A percentile compares a stretch with the other conserved stretches of the same genome.
phyloP scores from a whole-genome alignment of 2,888 invertebrate genomes.

The Drymonia ruficornis region DNA sequence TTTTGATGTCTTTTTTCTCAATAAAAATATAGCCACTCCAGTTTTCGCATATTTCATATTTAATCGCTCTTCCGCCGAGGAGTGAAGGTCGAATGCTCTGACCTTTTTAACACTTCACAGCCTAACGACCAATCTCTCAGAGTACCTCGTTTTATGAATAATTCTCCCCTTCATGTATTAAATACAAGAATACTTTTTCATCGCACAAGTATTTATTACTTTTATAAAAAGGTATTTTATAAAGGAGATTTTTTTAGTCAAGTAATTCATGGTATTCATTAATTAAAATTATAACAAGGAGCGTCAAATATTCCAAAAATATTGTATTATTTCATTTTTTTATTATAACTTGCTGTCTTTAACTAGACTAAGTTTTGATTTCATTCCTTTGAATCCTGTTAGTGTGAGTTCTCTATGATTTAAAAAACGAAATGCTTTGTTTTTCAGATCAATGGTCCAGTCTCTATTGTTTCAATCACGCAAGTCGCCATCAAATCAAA shows the following conservation, averaged over 20 bases:
- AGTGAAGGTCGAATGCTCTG: not conserved
- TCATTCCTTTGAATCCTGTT: too few relatives aligned
- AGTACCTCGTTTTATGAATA: constrained; percentile 1
- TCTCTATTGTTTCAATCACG: not conserved
- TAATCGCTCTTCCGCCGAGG: not conserved
- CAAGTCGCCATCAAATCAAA: constrained; percentile 19
- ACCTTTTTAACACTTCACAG: constrained; percentile 3
- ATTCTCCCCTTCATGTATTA: not conserved
- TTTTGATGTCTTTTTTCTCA: not conserved
- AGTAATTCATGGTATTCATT: too few relatives aligned
- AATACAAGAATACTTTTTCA: not conserved
- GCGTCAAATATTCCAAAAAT: too few relatives aligned
- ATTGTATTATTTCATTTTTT: too few relatives aligned
- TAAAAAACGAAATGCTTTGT: too few relatives aligned
- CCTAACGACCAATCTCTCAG: not conserved
- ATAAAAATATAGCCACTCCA: not conserved
- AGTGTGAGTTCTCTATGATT: too few relatives aligned
- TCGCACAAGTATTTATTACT: not conserved
- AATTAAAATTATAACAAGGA: too few relatives aligned
- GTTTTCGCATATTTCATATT: constrained; percentile 1
- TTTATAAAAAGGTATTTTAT: too few relatives aligned
- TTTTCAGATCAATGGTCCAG: too few relatives aligned
- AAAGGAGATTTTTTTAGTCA: too few relatives aligned
- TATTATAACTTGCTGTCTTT: too few relatives aligned
- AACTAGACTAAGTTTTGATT: too few relatives aligned